Base-by-base conservation (phyloP, 2,888 invertebrate genomes). In the Podabrus alpinus region DNA sequence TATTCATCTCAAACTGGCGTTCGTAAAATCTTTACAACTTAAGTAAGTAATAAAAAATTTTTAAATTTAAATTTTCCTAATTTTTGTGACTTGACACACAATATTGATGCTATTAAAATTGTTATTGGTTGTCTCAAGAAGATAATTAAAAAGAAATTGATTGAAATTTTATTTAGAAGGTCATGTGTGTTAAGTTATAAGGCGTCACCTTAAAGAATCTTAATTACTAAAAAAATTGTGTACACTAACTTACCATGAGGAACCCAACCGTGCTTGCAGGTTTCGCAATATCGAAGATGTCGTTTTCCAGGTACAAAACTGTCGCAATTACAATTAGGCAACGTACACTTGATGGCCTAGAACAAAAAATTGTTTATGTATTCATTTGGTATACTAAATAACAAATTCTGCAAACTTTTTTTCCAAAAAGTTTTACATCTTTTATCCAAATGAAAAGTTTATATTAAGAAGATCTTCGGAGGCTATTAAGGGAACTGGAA, bases 201-300 rank as follows among this genome's bases (percentile, higher is more conserved):
- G 45, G 45, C 45, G 45, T 45, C 45, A 45, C 45, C 45, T 45
- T 45, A 45, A 45, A 45, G 45, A 45, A 45, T 45, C 45, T 45
- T 45, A 45, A 45, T 45, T 45, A 45, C n/a, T 45, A 45, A 45
- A 45, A 45, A 45, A 45, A 45, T 45, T 45, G n/a, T 45, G 45
- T 45, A 45, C 45, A 45, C 45, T 45, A 45, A 64, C 92, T 92
- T 86, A 93, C 93, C 93, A 86, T 93, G 93, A 80, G 91, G 91
- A 74, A 93, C 92, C 93, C 93, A 93, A 79, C 92, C 92, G 86
- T 93, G 93, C 82, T 91, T 91, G 85, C 93, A 93, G 79, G 90
- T 90, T 82, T 92, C 92, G 87, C 93, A 93, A 85, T 90, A 91
- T 72, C 93, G 89, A 77, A 93, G 88, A 83, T 91, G 90, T 80